Base-by-base conservation (phyloP, 2,888 invertebrate species). In the Caenorhabditis drosophilae region DNA sequence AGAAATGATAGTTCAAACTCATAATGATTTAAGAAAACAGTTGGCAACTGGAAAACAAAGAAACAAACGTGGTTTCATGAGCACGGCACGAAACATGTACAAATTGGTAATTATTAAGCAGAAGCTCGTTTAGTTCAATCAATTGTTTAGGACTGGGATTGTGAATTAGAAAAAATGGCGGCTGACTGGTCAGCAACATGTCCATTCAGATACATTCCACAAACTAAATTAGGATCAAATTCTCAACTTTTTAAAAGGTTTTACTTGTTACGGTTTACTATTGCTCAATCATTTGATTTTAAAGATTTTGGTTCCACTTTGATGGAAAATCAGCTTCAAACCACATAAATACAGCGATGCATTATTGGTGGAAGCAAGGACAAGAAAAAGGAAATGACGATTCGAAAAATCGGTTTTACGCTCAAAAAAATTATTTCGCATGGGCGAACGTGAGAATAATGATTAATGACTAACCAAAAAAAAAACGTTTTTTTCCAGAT, bases 331-430 rank as follows among this genome's bases (percentile, higher is more conserved):
- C 68, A 31, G 48, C 64, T 16, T 57, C 60, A 15, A 57, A 53
- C 35, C 64, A 72, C 25, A 68, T 72, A 22, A 42, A 51, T 15
- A 66, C 45, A 38, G 68, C 71, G 4, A 51, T 72, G 66, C 63
- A 72, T 40, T 42, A 50, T 22, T 72, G 71, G 71, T 72, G 71
- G 71, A 52, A 59, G n/a, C 66, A 72, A 49, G 71, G 68, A 26
- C 53, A 56, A 25, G 48, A 67, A 16, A 44, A 54, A n/a, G 67
- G 67, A 2, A 68, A 67, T 51, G 57, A 63, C 26, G 68, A 72
- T 35, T 27, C 40, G 16, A 66, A 62, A 35, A 72, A 72, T 49
- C 36, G 68, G 36, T 72, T 66, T 18, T 62, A 49, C 41, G 66
- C 62, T 2, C 38, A 40, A 23, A 46, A 56, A 22, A 56, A 62